A percentile compares a stretch with the other conserved stretches of the same genome.
Conservation (phyloP, 2,888 invertebrate genomes). For the Apocheima hispidaria region DNA sequence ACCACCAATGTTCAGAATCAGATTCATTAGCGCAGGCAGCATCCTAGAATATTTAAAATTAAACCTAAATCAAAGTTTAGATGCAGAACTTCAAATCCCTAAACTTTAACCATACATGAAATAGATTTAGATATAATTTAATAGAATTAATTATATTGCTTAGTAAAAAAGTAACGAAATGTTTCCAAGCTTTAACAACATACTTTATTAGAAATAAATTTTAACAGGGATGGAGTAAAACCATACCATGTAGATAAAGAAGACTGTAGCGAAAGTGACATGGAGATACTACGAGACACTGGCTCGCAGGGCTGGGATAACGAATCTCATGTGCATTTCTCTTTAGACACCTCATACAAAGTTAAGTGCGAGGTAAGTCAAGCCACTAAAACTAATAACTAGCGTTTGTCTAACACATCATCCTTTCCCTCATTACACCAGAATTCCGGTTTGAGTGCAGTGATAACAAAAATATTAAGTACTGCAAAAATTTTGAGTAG, state of each 20-base stretch:
- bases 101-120: too few relatives aligned
- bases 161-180: too few relatives aligned
- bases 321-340: constrained; percentile 82
- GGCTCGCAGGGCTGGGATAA: constrained; percentile 74
- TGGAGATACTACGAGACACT: constrained; percentile 63
- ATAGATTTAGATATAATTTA: too few relatives aligned
- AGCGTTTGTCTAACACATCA: too few relatives aligned
- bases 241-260: constrained; percentile 71
- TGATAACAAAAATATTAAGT: too few relatives aligned
- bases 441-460: too few relatives aligned
- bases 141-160: too few relatives aligned
- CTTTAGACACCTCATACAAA: constrained; percentile 77
- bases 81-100: too few relatives aligned
- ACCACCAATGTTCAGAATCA: too few relatives aligned
- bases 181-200: background rate
- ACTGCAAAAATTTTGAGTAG: too few relatives aligned
- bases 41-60: background rate
- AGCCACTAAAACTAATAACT: too few relatives aligned
- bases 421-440: too few relatives aligned
- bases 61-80: background rate
- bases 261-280: constrained; percentile 76
- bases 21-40: background rate
- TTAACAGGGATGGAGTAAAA: constrained; percentile 69
- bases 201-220: background rate
- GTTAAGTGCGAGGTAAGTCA: constrained; percentile 77